phyloP scores from a whole-genome alignment of 1,140 invertebrate genomes.

The Brachionus plicatilis region DNA sequence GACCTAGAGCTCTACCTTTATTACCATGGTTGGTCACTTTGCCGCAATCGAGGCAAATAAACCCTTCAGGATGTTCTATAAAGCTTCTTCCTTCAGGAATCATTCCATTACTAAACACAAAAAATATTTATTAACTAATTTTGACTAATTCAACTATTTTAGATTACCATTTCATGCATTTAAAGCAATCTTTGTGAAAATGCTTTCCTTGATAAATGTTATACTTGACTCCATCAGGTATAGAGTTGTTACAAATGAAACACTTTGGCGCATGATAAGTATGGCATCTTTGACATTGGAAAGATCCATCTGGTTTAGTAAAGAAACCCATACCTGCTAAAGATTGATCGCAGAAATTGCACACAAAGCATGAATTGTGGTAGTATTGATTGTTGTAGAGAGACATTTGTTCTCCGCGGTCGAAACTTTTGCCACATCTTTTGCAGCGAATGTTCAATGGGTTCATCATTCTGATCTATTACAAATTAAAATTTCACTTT shows the following conservation, averaged over 20 bases:
- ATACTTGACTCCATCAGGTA: conserved; percentile 37
- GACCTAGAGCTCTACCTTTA: background rate
- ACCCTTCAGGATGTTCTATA: conserved; percentile 9
- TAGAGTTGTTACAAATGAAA: conserved; percentile 12
- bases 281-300: conserved; percentile 37
- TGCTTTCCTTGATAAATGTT: conserved; percentile 40
- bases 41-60: conserved; percentile 32
- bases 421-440: conserved; percentile 36
- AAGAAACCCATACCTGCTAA: conserved; percentile 15
- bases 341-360: conserved; percentile 28
- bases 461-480: conserved; percentile 36
- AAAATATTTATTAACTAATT: background rate
- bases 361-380: conserved; percentile 32
- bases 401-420: conserved; percentile 38
- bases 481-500: background rate
- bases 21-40: conserved; percentile 33
- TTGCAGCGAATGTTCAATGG: conserved; percentile 39
- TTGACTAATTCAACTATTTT: background rate
- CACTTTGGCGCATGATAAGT: conserved; percentile 33
- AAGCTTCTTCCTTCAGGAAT: conserved; percentile 39
- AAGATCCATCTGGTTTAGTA: conserved; percentile 33
- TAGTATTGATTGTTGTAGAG: conserved; percentile 31
- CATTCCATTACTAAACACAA: background rate
- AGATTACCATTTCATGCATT: conserved; percentile 38
- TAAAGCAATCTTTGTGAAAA: conserved; percentile 35